Evolutionary conservation across 35 echinoderm and acorn worm species (phyloP), one percentile per base, ranked within the genome.

Genomic region (Ophiothrix spiculata): DNA sequence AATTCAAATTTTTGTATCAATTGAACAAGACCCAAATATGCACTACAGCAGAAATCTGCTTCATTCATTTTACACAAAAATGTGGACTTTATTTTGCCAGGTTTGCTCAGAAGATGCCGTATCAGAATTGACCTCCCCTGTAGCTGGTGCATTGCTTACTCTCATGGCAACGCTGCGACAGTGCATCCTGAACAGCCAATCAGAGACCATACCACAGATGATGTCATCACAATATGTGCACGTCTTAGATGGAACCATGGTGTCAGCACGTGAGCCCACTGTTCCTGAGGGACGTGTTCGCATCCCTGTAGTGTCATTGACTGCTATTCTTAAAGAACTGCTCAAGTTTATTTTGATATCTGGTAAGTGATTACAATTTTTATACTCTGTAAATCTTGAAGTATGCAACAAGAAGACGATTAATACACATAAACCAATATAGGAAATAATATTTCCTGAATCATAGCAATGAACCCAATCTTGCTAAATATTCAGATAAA

Each of bases 121-220:
- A 39, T 56, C 88, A 6, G 91, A 94, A 74, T 89, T 99, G 17
- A 91, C 88, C 17, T 91, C 96, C 35, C 92, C 88, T 0, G 92
- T 92, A 21, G 89, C 92, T 0, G 95, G 92, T 21, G 89, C 84
- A n/a, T 83, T 99, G 6, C 81, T 99, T 6, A 84, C 87, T 2
- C 82, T 99, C 4, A 94, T 86, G 77, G 78, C 89, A 60, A 94
- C 90, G 34, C 76, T 99, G 19, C 90, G 89, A 31, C 92, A 99
- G 83, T 91, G 96, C 74, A 83, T 88, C 17, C 85, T 93, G 32
- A 56, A 56, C 74, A 92, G 91, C 80, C 86, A 92, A 75, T 82
- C 91, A 40, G 76, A 99, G 39, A 81, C 83, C 1, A 87, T 92
- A 14, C 39, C 94, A 25, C 76, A 90, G 64, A 78, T 92, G 82